These are phyloP conservation scores for Nephrotoma appendiculata DNA, from an alignment of 2,888 invertebrate genomes.

Conservation along the genomic window DNA sequence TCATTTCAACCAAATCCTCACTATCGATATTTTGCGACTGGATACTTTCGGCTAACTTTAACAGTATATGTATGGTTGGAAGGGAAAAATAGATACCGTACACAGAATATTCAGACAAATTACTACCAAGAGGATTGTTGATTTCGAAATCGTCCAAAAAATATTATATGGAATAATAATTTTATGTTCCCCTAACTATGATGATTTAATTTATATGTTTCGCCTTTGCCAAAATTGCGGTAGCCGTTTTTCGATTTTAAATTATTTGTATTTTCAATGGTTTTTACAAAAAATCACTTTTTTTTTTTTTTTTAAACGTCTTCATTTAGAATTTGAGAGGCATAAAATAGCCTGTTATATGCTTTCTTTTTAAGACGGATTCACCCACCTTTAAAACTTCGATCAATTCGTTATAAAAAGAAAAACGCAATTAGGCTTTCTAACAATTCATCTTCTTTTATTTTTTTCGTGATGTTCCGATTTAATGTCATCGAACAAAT, in stretches of 20 bases:
- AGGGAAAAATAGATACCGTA: background rate
- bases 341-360: background rate
- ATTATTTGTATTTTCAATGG: background rate
- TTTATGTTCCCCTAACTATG: background rate
- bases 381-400: background rate
- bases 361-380: background rate
- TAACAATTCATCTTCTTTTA: background rate
- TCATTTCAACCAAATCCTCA: too few relatives aligned
- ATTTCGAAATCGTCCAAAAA: background rate
- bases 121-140: background rate
- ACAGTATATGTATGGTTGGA: background rate
- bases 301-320: background rate
- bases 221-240: background rate
- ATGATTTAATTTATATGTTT: background rate
- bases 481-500: background rate
- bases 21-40: too few relatives aligned
- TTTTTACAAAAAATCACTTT: background rate
- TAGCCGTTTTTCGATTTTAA: background rate
- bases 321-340: background rate
- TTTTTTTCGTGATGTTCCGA: background rate
- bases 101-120: background rate
- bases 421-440: background rate
- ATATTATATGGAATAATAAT: background rate
- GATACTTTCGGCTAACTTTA: too few relatives aligned
- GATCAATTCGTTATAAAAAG: background rate